Evolutionary conservation across 2,113 vertebrate genomes (phyloP).

Genomic region (Corythornis vintsioides): DNA sequence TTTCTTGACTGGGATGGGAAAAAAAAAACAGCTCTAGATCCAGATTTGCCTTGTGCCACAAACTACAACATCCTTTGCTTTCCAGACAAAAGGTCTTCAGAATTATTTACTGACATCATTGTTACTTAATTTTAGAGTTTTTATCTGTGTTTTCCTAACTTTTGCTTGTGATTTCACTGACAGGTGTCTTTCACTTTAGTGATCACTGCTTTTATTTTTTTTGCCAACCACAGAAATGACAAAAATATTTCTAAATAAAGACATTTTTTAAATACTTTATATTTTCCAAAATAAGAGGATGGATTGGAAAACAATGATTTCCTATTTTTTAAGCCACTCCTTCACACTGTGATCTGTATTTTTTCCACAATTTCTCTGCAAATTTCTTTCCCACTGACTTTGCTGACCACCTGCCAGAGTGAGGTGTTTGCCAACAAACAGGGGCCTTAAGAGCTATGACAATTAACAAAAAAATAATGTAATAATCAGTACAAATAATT

Average conservation of each 20-base stretch:
- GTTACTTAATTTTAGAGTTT: not conserved
- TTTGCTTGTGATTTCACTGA: not conserved
- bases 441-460: not conserved
- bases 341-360: not conserved
- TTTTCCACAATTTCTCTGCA: not conserved
- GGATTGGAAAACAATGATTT: not conserved
- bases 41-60: not conserved
- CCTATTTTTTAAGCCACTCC: not conserved
- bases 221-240: not conserved
- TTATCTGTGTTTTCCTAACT: not conserved
- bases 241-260: not conserved
- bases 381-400: not conserved
- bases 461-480: not conserved
- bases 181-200: not conserved
- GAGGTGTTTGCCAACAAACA: not conserved
- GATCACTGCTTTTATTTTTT: not conserved
- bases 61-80: not conserved
- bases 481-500: conserved; percentile 16
- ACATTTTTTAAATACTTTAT: not conserved
- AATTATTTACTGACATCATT: not conserved
- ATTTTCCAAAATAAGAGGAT: not conserved
- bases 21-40: not conserved
- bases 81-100: not conserved
- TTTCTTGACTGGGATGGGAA: not conserved
- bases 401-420: not conserved